phyloP scores from a whole-genome alignment of 2,888 invertebrate genomes.

The Alviniconcha strummeri region DNA sequence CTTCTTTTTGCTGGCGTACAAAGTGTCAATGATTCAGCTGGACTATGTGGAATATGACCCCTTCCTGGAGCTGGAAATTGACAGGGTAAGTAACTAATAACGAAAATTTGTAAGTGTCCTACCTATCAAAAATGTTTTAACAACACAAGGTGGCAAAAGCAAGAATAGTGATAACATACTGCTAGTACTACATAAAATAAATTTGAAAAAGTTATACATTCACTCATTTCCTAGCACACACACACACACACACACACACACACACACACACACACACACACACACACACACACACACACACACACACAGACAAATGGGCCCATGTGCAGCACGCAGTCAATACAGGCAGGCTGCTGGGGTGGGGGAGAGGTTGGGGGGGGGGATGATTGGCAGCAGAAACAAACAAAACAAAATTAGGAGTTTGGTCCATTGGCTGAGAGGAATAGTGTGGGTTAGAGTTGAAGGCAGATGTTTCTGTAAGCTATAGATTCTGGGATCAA shows the following conservation, averaged over 20 bases:
- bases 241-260: not conserved
- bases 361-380: not conserved
- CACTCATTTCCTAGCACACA: not conserved
- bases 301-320: not conserved
- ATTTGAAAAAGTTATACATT: not conserved
- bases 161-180: too few species aligned
- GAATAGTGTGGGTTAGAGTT: too few species aligned
- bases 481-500: too few species aligned
- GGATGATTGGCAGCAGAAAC: too few species aligned
- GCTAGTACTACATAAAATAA: not conserved
- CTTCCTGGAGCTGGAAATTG: slow-evolving; percentile 93
- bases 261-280: not conserved
- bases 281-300: not conserved
- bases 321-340: not conserved
- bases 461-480: too few species aligned
- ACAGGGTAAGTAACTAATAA: slow-evolving; percentile 78
- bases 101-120: too few species aligned
- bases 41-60: slow-evolving; percentile 99
- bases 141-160: too few species aligned
- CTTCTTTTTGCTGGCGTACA: slow-evolving; percentile 74
- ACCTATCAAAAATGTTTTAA: too few species aligned
- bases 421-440: not conserved
- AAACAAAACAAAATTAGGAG: too few species aligned
- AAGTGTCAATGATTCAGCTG: slow-evolving; percentile 92
- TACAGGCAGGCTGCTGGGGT: not conserved